Evolutionary conservation across 1,140 invertebrate species (phyloP), one percentile per base, ranked within the genome.

Genomic region (Acromyrmex charruanus): DNA sequence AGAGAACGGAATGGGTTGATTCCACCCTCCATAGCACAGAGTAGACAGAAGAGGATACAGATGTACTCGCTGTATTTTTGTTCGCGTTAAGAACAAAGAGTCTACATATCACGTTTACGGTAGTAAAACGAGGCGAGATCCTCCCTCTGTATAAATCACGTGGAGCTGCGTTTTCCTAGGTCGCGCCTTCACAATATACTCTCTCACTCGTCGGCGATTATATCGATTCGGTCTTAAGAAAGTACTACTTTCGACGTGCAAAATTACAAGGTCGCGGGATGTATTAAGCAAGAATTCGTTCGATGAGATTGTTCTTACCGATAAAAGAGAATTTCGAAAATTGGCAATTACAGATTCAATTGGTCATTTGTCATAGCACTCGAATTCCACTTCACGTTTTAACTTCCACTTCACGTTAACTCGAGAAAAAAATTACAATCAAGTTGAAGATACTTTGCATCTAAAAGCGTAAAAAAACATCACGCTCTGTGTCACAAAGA

Each of bases 211-310:
- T 65, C 61, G 77, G 3, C 61, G 77, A 80, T 79, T 79, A 51
- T 80, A 51, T 80, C 77, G 77, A 80, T 66, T n/a, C 61, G 28
- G 53, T 49, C 49, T 66, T 28, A 53, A 35, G 77, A 66, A 80
- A 80, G 18, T 58, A 21, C 59, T 79, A 51, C 59, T 79, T 79
- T 65, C 18, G 61, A 18, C n/a, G 25, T 58, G 14, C 18, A 35
- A 75, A 75, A 75, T 84, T 31, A 49, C 81, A 84, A 84, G 71
- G 58, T 84, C 81, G 58, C 69, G 25, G n/a, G n/a, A 55, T 35
- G 55, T 49, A 35, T 39, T 28, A 49, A 25, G 7, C 10, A 12
- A 25, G 55, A 18, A 10, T 12, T 53, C 18, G 14, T 16, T 58
- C 51, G n/a, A 21, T 12, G 35, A 59, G 21, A 59, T 1, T 44